These are phyloP conservation scores for Triplophysa rosa DNA, from an alignment of 2,113 vertebrate genomes.

Conservation along the genomic window DNA sequence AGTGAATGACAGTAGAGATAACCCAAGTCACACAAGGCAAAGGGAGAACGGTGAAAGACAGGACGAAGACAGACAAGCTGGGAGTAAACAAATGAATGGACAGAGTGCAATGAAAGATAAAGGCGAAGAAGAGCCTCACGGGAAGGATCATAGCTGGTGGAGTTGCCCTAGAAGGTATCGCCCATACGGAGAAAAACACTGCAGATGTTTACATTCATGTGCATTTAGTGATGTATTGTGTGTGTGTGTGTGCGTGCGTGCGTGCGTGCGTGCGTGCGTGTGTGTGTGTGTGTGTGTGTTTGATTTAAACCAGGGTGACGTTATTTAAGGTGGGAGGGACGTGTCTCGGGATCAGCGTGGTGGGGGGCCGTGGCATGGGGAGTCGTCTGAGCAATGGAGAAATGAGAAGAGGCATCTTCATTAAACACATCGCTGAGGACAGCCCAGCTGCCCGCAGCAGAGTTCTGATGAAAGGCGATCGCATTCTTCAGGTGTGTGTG, in stretches of 20 bases:
- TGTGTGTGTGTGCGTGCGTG: constrained; percentile 5
- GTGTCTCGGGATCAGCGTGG: constrained; percentile 94
- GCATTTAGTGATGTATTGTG: neutral
- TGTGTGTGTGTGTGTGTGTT: constrained; percentile 12
- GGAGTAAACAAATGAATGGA: neutral
- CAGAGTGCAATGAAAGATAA: constrained; percentile 46
- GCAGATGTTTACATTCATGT: neutral
- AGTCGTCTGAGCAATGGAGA: constrained; percentile 90
- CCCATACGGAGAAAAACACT: neutral
- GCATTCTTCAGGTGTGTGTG: constrained; percentile 86
- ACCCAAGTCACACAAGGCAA: neutral
- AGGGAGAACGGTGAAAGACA: neutral
- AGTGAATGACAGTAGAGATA: neutral
- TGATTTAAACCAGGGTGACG: constrained; percentile 75
- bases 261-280: no score
- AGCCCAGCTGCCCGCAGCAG: constrained; percentile 89
- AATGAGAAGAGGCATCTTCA: constrained; percentile 96
- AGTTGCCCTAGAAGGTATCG: constrained; percentile 67
- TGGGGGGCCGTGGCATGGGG: constrained; percentile 96
- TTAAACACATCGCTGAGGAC: constrained; percentile 91
- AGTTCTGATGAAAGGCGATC: constrained; percentile 89
- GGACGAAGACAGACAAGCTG: neutral
- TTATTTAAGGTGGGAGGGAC: constrained; percentile 86
- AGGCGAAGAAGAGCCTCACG: constrained; percentile 50
- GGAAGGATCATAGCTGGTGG: constrained; percentile 55